Base-by-base conservation (phyloP, 2,888 invertebrate genomes). In the Aromia moschata region DNA sequence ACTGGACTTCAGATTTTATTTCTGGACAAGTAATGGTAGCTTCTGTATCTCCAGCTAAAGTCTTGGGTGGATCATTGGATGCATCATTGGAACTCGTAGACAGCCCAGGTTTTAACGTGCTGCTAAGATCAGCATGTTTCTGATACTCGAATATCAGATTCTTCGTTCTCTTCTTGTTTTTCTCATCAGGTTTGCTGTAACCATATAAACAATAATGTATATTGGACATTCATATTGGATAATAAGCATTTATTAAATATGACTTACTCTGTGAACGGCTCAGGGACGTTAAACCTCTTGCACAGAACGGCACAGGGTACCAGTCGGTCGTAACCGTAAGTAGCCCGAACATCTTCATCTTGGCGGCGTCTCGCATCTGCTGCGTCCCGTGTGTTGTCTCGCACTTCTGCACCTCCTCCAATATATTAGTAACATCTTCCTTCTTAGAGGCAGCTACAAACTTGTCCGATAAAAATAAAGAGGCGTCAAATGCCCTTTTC, bases 221-320 rank as follows among this genome's bases (percentile, higher is more conserved):
- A n/a, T n/a, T n/a, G n/a, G n/a, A n/a, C n/a, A n/a, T n/a, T n/a
- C n/a, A n/a, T n/a, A n/a, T n/a, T n/a, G n/a, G n/a, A n/a, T n/a
- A n/a, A n/a, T n/a, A n/a, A n/a, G n/a, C n/a, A n/a, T n/a, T n/a
- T n/a, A n/a, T n/a, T n/a, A n/a, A n/a, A n/a, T n/a, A n/a, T n/a
- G n/a, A 76, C 81, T 79, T 80, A 85, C 83, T 87, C 87, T 20
- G 85, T 85, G 62, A 87, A 89, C 0, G 96, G 93, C 77, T 96
- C 91, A 0, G 96, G 93, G 18, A 99, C 88, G 77, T 99, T 98
- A 77, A 98, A 98, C 38, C 97, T 84, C 78, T 93, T 94, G 77
- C 95, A 97, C 0, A 99, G 83, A 4, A 94, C 77, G 37, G 87
- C 81, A 64, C 89, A 87, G 0, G 98, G 98, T 89, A 86, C 98